These are phyloP conservation scores for Rhyacophila brunnea DNA, from an alignment of 1,140 invertebrate species.

Conservation along the genomic window DNA sequence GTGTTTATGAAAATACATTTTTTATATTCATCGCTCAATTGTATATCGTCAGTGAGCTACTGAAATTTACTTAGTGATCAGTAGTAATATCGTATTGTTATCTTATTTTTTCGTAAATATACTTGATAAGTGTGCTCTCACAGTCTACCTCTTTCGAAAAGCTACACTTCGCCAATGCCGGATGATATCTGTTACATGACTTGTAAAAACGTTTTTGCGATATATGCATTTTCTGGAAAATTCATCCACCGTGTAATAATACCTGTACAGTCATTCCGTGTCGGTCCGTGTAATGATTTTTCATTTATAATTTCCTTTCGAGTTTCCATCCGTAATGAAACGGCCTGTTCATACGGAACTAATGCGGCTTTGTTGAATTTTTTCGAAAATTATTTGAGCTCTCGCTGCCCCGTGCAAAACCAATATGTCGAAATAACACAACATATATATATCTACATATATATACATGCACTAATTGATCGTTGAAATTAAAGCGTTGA, in stretches of 20 bases:
- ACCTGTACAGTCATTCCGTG: conserved; percentile 2
- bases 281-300: conserved; percentile 12
- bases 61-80: too few species aligned
- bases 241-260: background rate
- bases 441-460: too few species aligned
- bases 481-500: background rate
- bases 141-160: background rate
- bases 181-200: too few species aligned
- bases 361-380: conserved; percentile 7
- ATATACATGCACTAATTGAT: background rate
- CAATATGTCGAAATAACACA: background rate
- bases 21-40: too few species aligned
- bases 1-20: too few species aligned
- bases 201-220: conserved; percentile 9
- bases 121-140: background rate
- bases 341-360: conserved; percentile 13
- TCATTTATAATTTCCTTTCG: conserved; percentile 17
- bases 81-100: too few species aligned
- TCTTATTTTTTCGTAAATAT: background rate
- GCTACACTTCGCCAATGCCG: too few species aligned
- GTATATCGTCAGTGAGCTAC: too few species aligned
- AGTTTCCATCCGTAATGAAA: conserved; percentile 7
- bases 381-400: background rate
- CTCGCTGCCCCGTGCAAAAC: background rate
- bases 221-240: conserved; percentile 3